Evolutionary conservation across 1,140 invertebrate species (phyloP), one percentile per base, ranked within the genome.

Genomic region (Nautilus pompilius): DNA sequence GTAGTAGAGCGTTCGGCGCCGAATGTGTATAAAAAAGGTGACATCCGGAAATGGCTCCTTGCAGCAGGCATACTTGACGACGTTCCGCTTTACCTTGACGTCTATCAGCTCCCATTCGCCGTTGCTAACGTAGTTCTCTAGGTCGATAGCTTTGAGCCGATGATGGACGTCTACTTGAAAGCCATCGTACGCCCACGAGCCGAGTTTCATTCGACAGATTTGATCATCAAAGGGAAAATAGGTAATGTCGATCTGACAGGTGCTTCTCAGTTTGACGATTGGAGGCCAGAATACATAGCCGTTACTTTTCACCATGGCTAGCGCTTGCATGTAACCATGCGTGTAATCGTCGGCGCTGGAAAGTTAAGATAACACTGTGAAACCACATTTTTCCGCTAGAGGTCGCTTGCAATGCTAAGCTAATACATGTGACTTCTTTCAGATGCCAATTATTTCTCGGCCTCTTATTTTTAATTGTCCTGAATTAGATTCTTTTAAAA

Each of bases 191-290:
- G 76, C 73, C 80, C 79, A 81, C 0, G 82, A 80, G 15, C 79
- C 77, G n/a, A 79, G 63, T 55, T 80, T 79, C 63, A 80, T 64
- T 36, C 64, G 73, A 58, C 79, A 81, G 26, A 78, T 64, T 58
- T 82, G 80, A 62, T 79, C 76, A 67, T 81, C 79, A 64, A 81
- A 79, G 22, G 83, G 77, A 71, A 79, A 80, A 65, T 78, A 87
- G 13, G 85, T 86, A 56, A 87, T 85, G 70, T 87, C 85, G 71
- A 98, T 96, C 85, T 96, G 93, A 80, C 95, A 97, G 81, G 95
- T 96, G 64, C 93, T 82, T 6, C 74, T 63, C 33, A 80, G 73
- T 65, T 79, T 80, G 34, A 79, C 79, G 10, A 78, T 79, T 22
- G 80, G 80, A 15, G 77, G 73, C 79, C 79, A 80, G 63, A 80